phyloP scores from a whole-genome alignment of 2,797 vertebrate species.

The Mallotus villosus region DNA sequence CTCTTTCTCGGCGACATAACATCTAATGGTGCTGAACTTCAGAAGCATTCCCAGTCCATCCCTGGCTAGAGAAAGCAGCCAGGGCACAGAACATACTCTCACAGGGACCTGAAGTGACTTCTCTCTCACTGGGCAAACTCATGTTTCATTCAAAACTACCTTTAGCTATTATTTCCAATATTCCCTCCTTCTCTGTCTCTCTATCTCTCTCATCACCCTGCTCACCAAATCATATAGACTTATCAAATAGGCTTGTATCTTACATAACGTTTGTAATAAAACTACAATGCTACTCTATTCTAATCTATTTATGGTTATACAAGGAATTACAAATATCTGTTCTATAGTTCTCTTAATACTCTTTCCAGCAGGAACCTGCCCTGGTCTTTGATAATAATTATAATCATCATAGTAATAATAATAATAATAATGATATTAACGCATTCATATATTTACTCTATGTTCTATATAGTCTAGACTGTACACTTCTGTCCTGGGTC shows the following conservation, averaged over 20 bases:
- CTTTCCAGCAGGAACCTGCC: conserved; percentile 18
- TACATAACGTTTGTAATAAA: background rate
- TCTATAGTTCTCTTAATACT: background rate
- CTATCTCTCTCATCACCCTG: background rate
- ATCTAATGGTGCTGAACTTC: background rate
- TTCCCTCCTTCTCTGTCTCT: background rate
- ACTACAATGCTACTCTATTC: conserved; percentile 11
- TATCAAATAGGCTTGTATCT: background rate
- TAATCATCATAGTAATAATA: conserved; percentile 2
- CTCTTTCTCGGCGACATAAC: background rate
- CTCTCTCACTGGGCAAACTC: no score
- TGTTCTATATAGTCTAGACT: background rate
- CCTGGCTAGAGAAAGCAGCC: background rate
- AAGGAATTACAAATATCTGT: conserved; percentile 8
- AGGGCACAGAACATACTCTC: no score
- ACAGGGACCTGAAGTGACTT: no score
- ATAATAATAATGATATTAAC: no score
- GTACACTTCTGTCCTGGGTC: conserved; percentile 5
- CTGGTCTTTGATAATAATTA: conserved; percentile 2
- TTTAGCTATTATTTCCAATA: no score
- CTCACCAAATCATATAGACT: conserved; percentile 1
- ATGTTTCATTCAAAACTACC: no score
- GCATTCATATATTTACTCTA: conserved; percentile 6
- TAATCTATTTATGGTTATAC: conserved; percentile 5
- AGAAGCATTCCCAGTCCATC: background rate